Percentiles rank a stretch among this genome's conserved stretches.
These are phyloP conservation scores for Aspidapion aeneum DNA, from an alignment of 2,888 invertebrate genomes.

Conservation along the genomic window DNA sequence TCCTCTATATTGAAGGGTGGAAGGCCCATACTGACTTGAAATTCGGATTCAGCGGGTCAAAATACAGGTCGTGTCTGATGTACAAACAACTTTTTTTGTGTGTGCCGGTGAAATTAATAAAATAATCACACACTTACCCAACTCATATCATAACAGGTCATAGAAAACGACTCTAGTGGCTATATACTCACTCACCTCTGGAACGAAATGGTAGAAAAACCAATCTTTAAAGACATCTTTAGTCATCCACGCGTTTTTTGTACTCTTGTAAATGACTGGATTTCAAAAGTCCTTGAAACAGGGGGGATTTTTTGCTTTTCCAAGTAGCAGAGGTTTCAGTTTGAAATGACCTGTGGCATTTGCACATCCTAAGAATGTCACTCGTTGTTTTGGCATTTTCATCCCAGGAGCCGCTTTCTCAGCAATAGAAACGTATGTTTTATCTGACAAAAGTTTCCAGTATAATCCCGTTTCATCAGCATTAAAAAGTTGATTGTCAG, in stretches of 20 bases:
- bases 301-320: conserved; percentile 23
- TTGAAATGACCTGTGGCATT: no score
- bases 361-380: conserved; percentile 25
- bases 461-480: conserved; percentile 26
- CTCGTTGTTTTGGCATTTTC: conserved; percentile 20
- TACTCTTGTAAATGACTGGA: conserved; percentile 11
- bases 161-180: no score
- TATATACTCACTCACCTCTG: conserved; percentile 6
- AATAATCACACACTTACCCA: no score
- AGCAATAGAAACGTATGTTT: conserved; percentile 17
- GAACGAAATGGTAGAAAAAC: conserved; percentile 12
- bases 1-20: no score
- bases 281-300: conserved; percentile 14
- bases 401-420: conserved; percentile 24
- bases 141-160: no score
- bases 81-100: no score
- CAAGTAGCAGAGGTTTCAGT: conserved; percentile 19
- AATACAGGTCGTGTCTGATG: no score
- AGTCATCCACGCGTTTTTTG: conserved; percentile 22
- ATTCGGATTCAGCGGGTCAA: no score
- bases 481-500: conserved; percentile 26
- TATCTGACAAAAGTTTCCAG: conserved; percentile 25
- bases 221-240: no score
- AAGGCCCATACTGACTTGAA: no score
- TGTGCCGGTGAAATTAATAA: no score